Conservation (phyloP, 2,113 vertebrate species). For the Leucosticte australis region DNA sequence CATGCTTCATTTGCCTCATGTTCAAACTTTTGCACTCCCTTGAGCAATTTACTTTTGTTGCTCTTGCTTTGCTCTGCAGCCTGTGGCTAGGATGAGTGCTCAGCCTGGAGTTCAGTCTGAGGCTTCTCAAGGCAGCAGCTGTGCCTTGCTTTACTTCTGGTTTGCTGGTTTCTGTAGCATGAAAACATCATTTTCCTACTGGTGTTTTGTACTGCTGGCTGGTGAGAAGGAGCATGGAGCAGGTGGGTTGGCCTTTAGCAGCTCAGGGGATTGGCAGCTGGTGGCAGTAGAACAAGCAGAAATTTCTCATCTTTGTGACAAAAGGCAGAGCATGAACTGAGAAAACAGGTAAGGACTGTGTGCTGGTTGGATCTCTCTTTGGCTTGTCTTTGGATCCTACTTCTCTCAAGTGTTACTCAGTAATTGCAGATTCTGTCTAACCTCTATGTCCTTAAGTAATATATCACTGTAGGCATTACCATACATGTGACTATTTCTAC, state of each 20-base stretch:
- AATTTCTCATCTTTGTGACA: background rate
- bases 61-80: conserved; percentile 40
- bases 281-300: background rate
- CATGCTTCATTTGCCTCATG: conserved; percentile 63
- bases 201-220: background rate
- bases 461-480: background rate
- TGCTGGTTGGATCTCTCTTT: background rate
- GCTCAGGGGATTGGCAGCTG: background rate
- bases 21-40: conserved; percentile 64
- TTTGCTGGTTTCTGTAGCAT: conserved; percentile 31
- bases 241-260: conserved; percentile 11
- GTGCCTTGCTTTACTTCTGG: conserved; percentile 44
- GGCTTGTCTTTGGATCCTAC: background rate
- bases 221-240: background rate
- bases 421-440: background rate
- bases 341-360: background rate
- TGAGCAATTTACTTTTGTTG: conserved; percentile 59
- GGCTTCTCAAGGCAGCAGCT: conserved; percentile 45
- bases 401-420: background rate
- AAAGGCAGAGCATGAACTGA: background rate
- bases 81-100: conserved; percentile 19
- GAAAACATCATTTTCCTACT: conserved; percentile 7
- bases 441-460: background rate
- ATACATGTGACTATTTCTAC: background rate
- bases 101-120: conserved; percentile 25